These are phyloP conservation scores for Scomber japonicus DNA, from an alignment of 2,113 vertebrate genomes.

Conservation along the genomic window DNA sequence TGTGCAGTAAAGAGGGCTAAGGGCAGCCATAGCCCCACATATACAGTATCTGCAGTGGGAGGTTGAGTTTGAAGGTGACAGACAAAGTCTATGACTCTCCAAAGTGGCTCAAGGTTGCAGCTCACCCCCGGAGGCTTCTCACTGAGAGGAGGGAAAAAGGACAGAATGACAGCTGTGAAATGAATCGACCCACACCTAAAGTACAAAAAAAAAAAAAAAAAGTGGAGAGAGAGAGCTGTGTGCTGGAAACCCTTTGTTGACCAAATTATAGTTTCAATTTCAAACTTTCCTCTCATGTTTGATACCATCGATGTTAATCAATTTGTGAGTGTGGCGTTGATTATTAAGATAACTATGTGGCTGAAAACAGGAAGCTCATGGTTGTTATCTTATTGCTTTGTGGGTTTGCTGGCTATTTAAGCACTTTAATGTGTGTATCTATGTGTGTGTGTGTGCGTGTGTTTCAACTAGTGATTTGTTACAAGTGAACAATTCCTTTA, in stretches of 20 bases:
- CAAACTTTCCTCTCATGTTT: neutral
- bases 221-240: neutral
- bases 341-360: neutral
- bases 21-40: constrained; percentile 52
- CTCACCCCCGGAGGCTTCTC: constrained; percentile 56
- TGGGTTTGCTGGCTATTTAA: neutral
- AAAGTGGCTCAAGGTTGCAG: constrained; percentile 79
- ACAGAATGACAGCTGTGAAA: constrained; percentile 70
- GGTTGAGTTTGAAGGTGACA: constrained; percentile 75
- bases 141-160: constrained; percentile 51
- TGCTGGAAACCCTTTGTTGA: constrained; percentile 20
- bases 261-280: neutral
- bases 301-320: neutral
- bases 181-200: constrained; percentile 56
- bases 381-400: constrained; percentile 9
- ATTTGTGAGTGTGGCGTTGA: neutral
- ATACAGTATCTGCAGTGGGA: constrained; percentile 40
- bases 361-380: neutral
- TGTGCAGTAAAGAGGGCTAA: constrained; percentile 48
- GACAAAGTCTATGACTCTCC: constrained; percentile 63
- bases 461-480: neutral
- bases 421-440: neutral
- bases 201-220: neutral
- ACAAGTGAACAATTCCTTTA: neutral
- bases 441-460: neutral